phyloP scores from a whole-genome alignment of 2,113 vertebrate genomes.

The Apus apus region DNA sequence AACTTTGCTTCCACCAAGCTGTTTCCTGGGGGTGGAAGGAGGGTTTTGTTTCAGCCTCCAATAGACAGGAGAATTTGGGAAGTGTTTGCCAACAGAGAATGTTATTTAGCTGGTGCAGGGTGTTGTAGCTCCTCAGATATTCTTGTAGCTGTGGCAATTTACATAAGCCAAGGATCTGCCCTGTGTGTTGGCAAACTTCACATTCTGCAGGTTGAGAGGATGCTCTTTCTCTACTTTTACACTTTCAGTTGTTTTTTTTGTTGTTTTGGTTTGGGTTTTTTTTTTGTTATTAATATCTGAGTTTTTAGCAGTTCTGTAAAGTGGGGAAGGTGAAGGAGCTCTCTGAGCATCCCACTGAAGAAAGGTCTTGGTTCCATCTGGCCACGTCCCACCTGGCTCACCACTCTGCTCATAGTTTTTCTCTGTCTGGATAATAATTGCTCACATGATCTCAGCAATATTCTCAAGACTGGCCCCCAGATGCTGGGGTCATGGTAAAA shows the following conservation, averaged over 20 bases:
- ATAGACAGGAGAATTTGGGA: not conserved
- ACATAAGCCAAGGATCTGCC: not conserved
- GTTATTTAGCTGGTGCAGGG: not conserved
- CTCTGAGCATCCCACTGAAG: not conserved
- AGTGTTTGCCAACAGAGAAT: not conserved
- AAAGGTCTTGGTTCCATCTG: not conserved
- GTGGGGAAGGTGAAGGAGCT: not conserved
- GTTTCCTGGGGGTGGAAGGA: not conserved
- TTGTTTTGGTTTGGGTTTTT: no score
- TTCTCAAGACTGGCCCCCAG: no score
- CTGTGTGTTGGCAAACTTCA: not conserved
- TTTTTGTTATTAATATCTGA: not conserved
- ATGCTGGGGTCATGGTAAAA: no score
- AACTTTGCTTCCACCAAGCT: not conserved
- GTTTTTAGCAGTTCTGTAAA: not conserved
- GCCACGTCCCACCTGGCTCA: not conserved
- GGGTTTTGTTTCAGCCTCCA: not conserved
- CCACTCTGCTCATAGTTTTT: rapidly evolving
- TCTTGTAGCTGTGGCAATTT: not conserved
- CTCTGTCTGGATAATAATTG: no score
- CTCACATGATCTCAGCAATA: no score
- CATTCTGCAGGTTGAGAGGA: not conserved
- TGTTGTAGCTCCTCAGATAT: not conserved
- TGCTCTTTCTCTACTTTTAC: not conserved
- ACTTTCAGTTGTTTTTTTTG: no score